A percentile compares a stretch with the other conserved stretches of the same genome.
phyloP scores from a whole-genome alignment of 2,888 invertebrate species.

The Imbricaverruca yamaguchii region DNA sequence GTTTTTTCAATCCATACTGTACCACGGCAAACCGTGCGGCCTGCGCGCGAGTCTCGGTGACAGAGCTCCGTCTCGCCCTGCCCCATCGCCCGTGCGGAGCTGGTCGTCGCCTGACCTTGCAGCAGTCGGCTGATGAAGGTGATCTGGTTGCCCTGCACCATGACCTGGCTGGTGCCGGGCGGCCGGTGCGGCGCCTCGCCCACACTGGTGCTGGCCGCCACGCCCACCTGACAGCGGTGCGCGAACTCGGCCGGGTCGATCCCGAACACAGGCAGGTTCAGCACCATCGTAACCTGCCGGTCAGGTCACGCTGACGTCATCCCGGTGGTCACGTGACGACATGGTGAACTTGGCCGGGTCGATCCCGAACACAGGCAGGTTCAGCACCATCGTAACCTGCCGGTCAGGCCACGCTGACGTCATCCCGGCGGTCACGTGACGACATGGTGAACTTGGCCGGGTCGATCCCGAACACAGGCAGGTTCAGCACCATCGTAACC shows the following conservation, averaged over 20 bases:
- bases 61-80: no score
- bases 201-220: slow-evolving; percentile 78
- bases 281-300: slow-evolving; percentile 69
- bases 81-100: no score
- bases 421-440: slow-evolving; percentile 52
- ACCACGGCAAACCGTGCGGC: no score
- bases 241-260: slow-evolving; percentile 70
- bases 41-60: no score
- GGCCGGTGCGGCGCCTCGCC: slow-evolving; percentile 63
- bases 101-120: slow-evolving; percentile 32
- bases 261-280: slow-evolving; percentile 80
- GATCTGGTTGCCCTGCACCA: slow-evolving; percentile 88
- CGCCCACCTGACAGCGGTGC: slow-evolving; percentile 71
- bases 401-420: no score
- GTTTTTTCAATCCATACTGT: no score
- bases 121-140: slow-evolving; percentile 50
- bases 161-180: slow-evolving; percentile 55
- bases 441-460: slow-evolving; percentile 68
- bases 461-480: slow-evolving; percentile 48
- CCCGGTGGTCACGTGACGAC: slow-evolving; percentile 56
- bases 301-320: no score
- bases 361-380: slow-evolving; percentile 43
- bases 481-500: no score
- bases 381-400: no score
- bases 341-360: slow-evolving; percentile 66